phyloP scores from a whole-genome alignment of 2,888 invertebrate genomes.

The Amphipyra tragopoginis region DNA sequence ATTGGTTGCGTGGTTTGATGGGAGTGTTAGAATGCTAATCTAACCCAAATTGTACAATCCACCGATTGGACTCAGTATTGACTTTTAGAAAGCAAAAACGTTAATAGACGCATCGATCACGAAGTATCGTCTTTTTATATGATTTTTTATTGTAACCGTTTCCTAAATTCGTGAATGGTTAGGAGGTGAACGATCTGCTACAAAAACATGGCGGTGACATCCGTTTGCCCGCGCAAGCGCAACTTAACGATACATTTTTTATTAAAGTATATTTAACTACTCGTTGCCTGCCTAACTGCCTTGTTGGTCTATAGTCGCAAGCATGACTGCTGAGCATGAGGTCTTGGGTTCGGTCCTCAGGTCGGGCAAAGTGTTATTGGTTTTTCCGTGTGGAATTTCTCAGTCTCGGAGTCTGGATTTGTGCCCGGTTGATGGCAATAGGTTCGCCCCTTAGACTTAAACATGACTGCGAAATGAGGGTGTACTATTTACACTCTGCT shows the following conservation, averaged over 20 bases:
- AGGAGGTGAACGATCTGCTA: slow-evolving; percentile 68
- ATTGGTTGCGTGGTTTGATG: slow-evolving; percentile 32
- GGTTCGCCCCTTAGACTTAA: too few relatives aligned
- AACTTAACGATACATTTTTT: slow-evolving; percentile 16
- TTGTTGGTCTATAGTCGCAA: too few relatives aligned
- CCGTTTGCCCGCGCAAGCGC: slow-evolving; percentile 29
- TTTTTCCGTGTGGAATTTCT: too few relatives aligned
- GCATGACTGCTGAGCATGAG: too few relatives aligned
- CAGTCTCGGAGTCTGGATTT: too few relatives aligned
- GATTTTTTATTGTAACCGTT: slow-evolving; percentile 66
- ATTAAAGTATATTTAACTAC: slow-evolving; percentile 9
- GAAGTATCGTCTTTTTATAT: slow-evolving; percentile 60
- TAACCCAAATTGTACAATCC: slow-evolving; percentile 41
- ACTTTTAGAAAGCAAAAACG: slow-evolving; percentile 65
- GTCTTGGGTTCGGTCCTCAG: too few relatives aligned
- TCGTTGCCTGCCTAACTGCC: too few relatives aligned
- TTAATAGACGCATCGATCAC: slow-evolving; percentile 67
- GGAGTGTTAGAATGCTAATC: slow-evolving; percentile 40
- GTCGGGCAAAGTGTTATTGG: too few relatives aligned
- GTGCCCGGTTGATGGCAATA: too few relatives aligned
- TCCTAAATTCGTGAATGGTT: slow-evolving; percentile 63
- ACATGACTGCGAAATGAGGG: too few relatives aligned
- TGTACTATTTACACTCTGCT: too few relatives aligned
- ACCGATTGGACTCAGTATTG: slow-evolving; percentile 57
- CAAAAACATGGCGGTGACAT: slow-evolving; percentile 62